Base-by-base conservation (phyloP, 2,113 vertebrate species). In the Mixornis gularis region DNA sequence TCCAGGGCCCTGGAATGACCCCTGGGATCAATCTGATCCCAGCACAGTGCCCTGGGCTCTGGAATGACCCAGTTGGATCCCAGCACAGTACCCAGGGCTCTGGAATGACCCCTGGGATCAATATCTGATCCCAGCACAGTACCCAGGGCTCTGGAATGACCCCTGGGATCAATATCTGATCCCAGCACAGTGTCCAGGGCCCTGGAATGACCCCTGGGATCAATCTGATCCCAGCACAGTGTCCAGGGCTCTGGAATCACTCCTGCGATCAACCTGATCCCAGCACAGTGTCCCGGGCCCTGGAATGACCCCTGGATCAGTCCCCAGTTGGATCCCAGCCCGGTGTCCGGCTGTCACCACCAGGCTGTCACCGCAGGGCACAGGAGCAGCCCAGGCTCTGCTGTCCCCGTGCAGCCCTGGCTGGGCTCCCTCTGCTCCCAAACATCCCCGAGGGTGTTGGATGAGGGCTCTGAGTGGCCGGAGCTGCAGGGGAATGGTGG, bases 391-490 rank as follows among this genome's bases (percentile, higher is more conserved):
- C 34, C 40, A 9, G 70, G 14, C 27, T 52, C 26, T n/a, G 40
- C 38, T 55, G 29, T 13, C 14, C 40, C 65, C 13, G 2, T 18
- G 41, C 60, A 84, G 34, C 46, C 70, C 18, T 1, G 38, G 40
- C 40, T 64, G 79, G n/a, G 68, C 43, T 82, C 43, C 52, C 53
- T 41, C 22, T 69, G 25, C 26, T 17, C 73, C 46, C 58, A 51
- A 1, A 17, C 2, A 4, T 13, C 22, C n/a, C 46, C 27, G 30
- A 27, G 74, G 46, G 3, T 29, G 30, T 2, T 0, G 2, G 59
- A 8, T 27, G 24, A n/a, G 16, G 58, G 46, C 68, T 83, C 48
- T 38, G 68, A 90, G 64, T 30, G 76, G 51, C 79, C 73, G 2
- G 38, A 51, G 29, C 43, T 19, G 34, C 76, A 53, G 55, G 44